phyloP scores from a whole-genome alignment of 2,888 invertebrate genomes.

The Pristionchus exspectatus region DNA sequence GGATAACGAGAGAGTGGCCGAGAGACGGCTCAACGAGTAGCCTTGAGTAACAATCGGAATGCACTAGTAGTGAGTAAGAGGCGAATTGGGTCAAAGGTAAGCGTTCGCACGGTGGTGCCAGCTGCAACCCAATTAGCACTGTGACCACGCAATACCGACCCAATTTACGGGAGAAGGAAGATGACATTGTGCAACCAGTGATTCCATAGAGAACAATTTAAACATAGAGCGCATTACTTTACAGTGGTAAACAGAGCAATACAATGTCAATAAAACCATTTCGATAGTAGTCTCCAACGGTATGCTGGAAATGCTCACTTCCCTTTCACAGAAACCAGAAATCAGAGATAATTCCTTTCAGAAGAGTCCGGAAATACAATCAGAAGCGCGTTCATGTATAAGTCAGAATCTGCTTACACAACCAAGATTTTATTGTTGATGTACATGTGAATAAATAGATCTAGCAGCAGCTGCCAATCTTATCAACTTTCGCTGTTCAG shows the following conservation, averaged over 20 bases:
- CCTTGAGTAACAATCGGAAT: slow-evolving; percentile 46
- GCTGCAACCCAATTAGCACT: slow-evolving; percentile 27
- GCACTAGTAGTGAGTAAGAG: slow-evolving; percentile 38
- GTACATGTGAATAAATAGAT: no score
- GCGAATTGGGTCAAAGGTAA: slow-evolving; percentile 45
- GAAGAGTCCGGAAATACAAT: no score
- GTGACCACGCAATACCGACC: slow-evolving; percentile 39
- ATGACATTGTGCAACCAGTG: slow-evolving; percentile 6
- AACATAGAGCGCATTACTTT: no score
- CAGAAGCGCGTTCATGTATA: no score
- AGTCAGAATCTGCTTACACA: no score
- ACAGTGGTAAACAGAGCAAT: no score
- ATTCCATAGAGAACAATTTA: no score
- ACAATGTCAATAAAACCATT: no score
- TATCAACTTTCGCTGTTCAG: not conserved
- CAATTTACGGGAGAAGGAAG: not conserved
- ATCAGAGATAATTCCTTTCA: no score
- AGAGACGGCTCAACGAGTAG: slow-evolving; percentile 17
- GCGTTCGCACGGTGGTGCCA: slow-evolving; percentile 7
- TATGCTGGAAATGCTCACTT: not conserved
- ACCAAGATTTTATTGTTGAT: no score
- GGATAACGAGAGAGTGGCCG: not conserved
- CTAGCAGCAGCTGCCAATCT: no score
- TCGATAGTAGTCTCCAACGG: not conserved
- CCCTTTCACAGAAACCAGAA: no score